Base-by-base conservation (phyloP, 2,888 invertebrate species). In the Leucania comma region DNA sequence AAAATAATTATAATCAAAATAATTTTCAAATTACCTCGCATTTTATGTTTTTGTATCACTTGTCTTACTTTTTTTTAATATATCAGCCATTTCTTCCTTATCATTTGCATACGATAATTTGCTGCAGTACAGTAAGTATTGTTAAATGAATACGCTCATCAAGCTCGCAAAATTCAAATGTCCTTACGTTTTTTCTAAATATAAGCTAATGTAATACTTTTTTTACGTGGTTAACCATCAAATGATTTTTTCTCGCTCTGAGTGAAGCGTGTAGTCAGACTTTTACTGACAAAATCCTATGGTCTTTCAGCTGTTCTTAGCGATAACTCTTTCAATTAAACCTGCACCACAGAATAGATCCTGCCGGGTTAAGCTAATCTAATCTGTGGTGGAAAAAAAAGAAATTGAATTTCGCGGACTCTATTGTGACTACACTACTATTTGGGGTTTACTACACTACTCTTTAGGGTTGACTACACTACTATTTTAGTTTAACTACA, bases 41-140 rank as follows among this genome's bases (percentile, higher is more conserved):
- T 46, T 67, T 32, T 17, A 63, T n/a, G 3, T 17, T 63, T 60
- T 63, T 24, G 1, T 8, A n/a, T 65, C 9, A 12, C 20, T 46
- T 35, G 20, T 24, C 50, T 38, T 14, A 6, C 2, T 67, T 53
- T 48, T 63, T 32, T 10, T 14, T 20, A 63, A n/a, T 26, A 68
- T 0, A 5, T n/a, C 35, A 9, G 17, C 12, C 54, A 64, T 54
- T 68, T 64, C 64, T 14, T 64, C 32, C n/a, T 0, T 24, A 35
- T 17, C 14, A 29, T 29, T 29, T 29, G 29, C 29, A 29, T 29
- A 29, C 6, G 38, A 35, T 14, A 12, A 8, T 3, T 22, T 22
- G 14, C 57, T 57, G 57, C 14, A 32, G 57, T 22, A 57, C n/a
- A 57, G 8, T 35, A 35, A 57, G 3, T 22, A 35, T 35, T 17